phyloP scores from a whole-genome alignment of 2,888 invertebrate genomes.

The Protophormia terraenovae region DNA sequence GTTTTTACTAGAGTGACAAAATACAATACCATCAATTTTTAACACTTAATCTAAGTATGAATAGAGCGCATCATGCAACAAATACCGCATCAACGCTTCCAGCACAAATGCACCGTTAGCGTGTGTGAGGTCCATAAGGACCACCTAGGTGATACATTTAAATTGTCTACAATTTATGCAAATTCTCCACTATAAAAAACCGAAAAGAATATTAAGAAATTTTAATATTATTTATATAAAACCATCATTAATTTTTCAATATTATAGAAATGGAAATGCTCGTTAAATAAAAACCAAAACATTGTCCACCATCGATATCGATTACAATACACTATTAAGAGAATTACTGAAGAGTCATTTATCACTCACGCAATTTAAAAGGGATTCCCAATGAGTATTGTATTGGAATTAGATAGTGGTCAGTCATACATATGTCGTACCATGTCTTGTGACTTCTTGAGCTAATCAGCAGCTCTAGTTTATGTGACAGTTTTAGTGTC shows the following conservation, averaged over 20 bases:
- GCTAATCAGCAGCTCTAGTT: conserved; percentile 69
- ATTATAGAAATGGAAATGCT: neutral
- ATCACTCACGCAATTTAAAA: conserved; percentile 27
- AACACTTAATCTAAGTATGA: conserved; percentile 43
- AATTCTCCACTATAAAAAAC: conserved; percentile 9
- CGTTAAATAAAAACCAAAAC: conserved; percentile 18
- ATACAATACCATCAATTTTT: conserved; percentile 26
- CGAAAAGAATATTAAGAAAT: conserved; percentile 34
- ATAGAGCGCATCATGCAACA: neutral
- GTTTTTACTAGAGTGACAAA: conserved; percentile 43
- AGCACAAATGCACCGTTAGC: neutral
- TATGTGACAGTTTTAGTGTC: conserved; percentile 71
- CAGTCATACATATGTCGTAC: no score
- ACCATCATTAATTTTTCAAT: conserved; percentile 28
- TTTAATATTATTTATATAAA: conserved; percentile 41
- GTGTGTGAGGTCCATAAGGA: conserved; percentile 28
- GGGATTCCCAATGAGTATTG: neutral
- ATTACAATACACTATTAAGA: conserved; percentile 9
- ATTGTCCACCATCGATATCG: conserved; percentile 40
- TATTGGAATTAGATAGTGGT: neutral
- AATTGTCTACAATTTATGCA: conserved; percentile 47
- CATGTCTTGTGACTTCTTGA: conserved; percentile 63
- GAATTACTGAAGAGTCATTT: conserved; percentile 33
- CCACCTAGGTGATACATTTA: conserved; percentile 37
- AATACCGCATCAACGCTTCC: conserved; percentile 2